These are phyloP conservation scores for Barbus barbus DNA, from an alignment of 2,113 vertebrate genomes.

Conservation along the genomic window DNA sequence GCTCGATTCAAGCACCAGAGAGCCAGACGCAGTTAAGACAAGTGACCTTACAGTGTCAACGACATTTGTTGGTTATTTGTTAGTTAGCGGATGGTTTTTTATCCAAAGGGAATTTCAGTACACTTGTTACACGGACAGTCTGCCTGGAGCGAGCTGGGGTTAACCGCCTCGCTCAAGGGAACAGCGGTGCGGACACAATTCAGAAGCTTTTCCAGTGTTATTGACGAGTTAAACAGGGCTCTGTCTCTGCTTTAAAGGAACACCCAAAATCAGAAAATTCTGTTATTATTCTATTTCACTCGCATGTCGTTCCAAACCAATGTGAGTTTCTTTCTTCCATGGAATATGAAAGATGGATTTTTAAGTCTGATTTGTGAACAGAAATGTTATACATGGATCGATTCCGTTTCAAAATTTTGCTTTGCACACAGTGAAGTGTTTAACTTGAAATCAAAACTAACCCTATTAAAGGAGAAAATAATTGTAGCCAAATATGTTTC, in stretches of 20 bases:
- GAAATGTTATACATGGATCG: neutral
- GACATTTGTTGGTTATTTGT: slow-evolving; percentile 18
- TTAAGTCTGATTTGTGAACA: neutral
- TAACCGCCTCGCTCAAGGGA: neutral
- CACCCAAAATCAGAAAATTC: neutral
- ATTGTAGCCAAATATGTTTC: neutral
- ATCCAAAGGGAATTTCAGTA: slow-evolving; percentile 9
- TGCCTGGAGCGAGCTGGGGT: slow-evolving; percentile 3
- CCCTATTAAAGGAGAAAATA: neutral
- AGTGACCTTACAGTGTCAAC: slow-evolving; percentile 11
- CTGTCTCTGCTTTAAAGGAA: neutral
- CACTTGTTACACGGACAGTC: neutral
- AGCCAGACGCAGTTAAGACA: neutral
- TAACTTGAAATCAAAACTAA: neutral
- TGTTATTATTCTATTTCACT: neutral
- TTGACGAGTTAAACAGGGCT: neutral
- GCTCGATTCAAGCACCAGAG: neutral
- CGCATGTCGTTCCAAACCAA: neutral
- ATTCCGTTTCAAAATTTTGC: neutral
- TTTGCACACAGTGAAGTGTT: neutral
- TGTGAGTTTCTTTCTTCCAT: neutral
- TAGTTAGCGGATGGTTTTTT: neutral
- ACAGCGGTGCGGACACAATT: neutral
- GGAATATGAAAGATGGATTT: neutral
- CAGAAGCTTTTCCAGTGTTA: neutral